Conservation (phyloP, 2,113 vertebrate genomes). For the Epinephelus moara region DNA sequence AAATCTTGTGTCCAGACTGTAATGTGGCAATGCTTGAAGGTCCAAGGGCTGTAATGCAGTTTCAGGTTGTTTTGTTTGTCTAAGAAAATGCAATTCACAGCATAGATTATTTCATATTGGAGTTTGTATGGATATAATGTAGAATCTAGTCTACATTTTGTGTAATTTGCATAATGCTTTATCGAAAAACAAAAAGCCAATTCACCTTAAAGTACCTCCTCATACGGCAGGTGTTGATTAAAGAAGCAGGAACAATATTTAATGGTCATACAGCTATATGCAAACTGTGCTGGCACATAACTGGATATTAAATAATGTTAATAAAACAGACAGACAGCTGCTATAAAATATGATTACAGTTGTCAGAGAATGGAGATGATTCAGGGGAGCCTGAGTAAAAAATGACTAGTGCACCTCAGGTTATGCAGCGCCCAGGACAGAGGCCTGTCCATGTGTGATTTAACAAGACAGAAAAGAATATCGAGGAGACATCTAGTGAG, state of each 20-base stretch:
- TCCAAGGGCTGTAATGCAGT: neutral
- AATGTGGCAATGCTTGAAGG: neutral
- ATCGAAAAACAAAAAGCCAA: neutral
- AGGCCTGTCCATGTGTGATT: conserved; percentile 7
- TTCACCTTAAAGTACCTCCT: neutral
- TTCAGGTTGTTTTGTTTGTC: neutral
- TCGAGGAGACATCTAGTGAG: conserved; percentile 3
- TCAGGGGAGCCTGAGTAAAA: conserved; percentile 21
- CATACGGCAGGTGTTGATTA: conserved; percentile 28
- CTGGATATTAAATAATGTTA: conserved; percentile 57
- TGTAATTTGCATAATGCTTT: conserved; percentile 11
- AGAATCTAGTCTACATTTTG: neutral
- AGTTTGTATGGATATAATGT: neutral
- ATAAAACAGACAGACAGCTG: conserved; percentile 59
- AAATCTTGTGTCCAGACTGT: conserved; percentile 15
- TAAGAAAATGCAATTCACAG: neutral
- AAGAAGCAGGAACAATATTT: conserved; percentile 34
- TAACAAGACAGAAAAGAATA: conserved; percentile 30
- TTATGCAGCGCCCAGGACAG: conserved; percentile 15
- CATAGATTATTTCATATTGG: conserved; percentile 3
- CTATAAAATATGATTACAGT: conserved; percentile 62
- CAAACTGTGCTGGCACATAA: conserved; percentile 27
- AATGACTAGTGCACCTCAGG: conserved; percentile 37
- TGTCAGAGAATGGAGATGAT: conserved; percentile 46
- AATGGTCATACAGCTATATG: conserved; percentile 22